Evolutionary conservation across 2,888 invertebrate genomes (phyloP).

Genomic region (Cremastinae sp.): DNA sequence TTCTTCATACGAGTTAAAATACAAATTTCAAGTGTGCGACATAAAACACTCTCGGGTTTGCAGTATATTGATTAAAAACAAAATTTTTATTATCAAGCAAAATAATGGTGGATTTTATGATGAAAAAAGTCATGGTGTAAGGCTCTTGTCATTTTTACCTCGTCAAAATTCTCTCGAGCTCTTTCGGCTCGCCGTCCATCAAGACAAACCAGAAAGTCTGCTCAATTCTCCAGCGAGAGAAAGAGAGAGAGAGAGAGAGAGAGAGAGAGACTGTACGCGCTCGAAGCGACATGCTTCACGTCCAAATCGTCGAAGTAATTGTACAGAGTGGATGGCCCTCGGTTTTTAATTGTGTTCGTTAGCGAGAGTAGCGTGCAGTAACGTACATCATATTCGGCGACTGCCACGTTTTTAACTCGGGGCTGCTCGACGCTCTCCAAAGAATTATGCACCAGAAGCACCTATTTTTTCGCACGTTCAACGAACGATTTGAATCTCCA

Average conservation of each 20-base stretch:
- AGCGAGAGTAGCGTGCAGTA: constrained; percentile 65
- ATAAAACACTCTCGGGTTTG: too few species aligned
- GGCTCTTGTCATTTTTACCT: constrained; percentile 29
- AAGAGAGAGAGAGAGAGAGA: constrained; percentile 10
- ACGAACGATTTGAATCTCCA: too few species aligned
- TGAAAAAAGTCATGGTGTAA: constrained; percentile 17
- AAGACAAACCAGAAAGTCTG: constrained; percentile 46
- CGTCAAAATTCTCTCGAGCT: constrained; percentile 33
- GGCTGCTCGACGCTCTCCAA: constrained; percentile 12
- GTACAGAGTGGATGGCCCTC: constrained; percentile 65
- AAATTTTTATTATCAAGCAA: too few species aligned
- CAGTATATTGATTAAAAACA: neutral
- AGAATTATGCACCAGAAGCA: neutral
- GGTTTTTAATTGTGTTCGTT: constrained; percentile 69
- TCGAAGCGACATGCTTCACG: constrained; percentile 41
- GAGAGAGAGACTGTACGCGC: constrained; percentile 16
- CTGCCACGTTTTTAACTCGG: constrained; percentile 42
- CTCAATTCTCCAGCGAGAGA: constrained; percentile 27
- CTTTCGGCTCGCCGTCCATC: constrained; percentile 37
- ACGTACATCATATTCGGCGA: constrained; percentile 65
- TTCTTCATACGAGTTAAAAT: too few species aligned
- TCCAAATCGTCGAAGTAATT: constrained; percentile 65
- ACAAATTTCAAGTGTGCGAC: too few species aligned
- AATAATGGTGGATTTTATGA: constrained; percentile 8
- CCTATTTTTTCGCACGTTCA: constrained; percentile 12